Percentiles rank a stretch among this genome's conserved stretches.
phyloP scores from a whole-genome alignment of 35 echinoderm and acorn worm genomes.

The Hemicentrotus pulcherrimus region DNA sequence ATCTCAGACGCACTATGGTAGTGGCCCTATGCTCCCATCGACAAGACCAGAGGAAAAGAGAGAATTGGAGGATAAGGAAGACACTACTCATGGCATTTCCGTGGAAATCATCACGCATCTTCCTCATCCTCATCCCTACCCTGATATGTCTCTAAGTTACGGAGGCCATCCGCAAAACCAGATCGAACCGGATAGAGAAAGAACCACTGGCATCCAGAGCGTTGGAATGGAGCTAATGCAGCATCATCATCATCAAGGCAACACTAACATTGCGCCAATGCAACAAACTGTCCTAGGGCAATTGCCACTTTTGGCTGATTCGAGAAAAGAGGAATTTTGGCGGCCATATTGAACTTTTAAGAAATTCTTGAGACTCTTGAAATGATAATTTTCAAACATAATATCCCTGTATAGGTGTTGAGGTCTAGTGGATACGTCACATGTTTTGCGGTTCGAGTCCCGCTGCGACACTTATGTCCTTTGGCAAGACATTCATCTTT shows the following conservation, averaged over 20 bases:
- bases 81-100: neutral
- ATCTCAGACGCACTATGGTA: neutral
- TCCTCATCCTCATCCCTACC: neutral
- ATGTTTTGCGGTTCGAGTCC: too few relatives aligned
- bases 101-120: neutral
- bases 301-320: neutral
- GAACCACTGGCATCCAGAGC: neutral
- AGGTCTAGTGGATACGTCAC: too few relatives aligned
- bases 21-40: neutral
- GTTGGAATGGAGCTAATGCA: neutral
- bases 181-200: neutral
- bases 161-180: neutral
- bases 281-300: neutral
- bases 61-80: neutral
- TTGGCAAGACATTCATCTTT: too few relatives aligned
- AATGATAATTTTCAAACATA: too few relatives aligned
- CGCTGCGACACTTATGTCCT: too few relatives aligned
- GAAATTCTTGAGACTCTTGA: too few relatives aligned
- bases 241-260: neutral
- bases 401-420: too few relatives aligned
- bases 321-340: constrained; percentile 1
- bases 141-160: neutral
- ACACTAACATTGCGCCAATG: neutral
- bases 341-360: neutral
- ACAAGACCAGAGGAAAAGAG: neutral